Percentiles rank a stretch among this genome's conserved stretches.
Evolutionary conservation across 2,113 vertebrate species (phyloP).

Genomic region (Epinephelus moara): DNA sequence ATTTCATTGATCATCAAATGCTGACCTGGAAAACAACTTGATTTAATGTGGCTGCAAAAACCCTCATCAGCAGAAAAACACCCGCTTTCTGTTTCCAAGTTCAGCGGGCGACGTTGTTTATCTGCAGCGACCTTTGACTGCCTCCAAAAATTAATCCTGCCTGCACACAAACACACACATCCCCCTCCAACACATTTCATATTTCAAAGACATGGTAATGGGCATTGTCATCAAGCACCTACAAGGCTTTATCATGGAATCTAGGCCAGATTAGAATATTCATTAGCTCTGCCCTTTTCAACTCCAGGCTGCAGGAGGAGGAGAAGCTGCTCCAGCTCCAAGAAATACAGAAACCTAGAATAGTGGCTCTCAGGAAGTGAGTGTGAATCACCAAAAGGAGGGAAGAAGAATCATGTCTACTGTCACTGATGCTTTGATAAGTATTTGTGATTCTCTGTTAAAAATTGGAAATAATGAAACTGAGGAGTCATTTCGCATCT

Average conservation of each 20-base stretch:
- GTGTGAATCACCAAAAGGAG: not conserved
- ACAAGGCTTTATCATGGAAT: conserved; percentile 45
- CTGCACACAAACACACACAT: not conserved
- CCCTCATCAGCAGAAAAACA: conserved; percentile 55
- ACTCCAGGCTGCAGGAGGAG: conserved; percentile 39
- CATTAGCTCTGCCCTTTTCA: conserved; percentile 62
- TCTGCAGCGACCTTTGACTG: conserved; percentile 59
- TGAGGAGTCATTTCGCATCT: not conserved
- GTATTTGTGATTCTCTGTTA: not conserved
- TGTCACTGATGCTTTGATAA: not conserved
- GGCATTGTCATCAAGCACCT: conserved; percentile 28
- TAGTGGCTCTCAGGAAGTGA: no score
- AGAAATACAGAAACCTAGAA: not conserved
- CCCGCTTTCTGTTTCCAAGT: not conserved
- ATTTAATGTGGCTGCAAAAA: conserved; percentile 32
- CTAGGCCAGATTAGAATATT: conserved; percentile 71
- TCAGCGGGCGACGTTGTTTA: conserved; percentile 25
- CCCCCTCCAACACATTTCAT: conserved; percentile 28
- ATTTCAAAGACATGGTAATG: conserved; percentile 48
- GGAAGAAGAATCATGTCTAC: not conserved
- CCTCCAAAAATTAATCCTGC: conserved; percentile 46
- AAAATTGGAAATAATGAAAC: not conserved
- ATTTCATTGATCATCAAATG: conserved; percentile 60
- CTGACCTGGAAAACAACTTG: conserved; percentile 45
- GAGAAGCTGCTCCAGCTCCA: not conserved